A percentile compares a stretch with the other conserved stretches of the same genome.
Conservation (phyloP, 2,888 invertebrate genomes). For the Acleris holmiana region DNA sequence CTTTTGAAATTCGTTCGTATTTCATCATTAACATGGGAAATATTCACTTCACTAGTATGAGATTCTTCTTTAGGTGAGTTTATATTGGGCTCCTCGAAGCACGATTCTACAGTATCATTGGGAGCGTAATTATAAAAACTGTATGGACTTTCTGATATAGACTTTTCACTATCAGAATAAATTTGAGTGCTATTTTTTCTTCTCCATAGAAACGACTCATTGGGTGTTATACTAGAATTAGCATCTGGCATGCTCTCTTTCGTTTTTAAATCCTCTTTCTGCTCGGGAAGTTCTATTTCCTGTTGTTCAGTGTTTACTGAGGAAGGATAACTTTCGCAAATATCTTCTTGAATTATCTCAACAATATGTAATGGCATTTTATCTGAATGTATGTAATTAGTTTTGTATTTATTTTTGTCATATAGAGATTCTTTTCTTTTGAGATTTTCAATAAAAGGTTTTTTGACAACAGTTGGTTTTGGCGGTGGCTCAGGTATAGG, state of each 20-base stretch:
- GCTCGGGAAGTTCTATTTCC: slow-evolving; percentile 36
- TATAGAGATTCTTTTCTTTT: slow-evolving; percentile 71
- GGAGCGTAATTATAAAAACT: slow-evolving; percentile 63
- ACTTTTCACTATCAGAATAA: slow-evolving; percentile 70
- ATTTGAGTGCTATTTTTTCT: slow-evolving; percentile 74
- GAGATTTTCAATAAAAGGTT: slow-evolving; percentile 44
- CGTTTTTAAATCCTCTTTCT: slow-evolving; percentile 40
- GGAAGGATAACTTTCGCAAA: slow-evolving; percentile 52
- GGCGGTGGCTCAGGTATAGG: slow-evolving; percentile 50
- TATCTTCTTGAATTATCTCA: slow-evolving; percentile 78
- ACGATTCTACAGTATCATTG: slow-evolving; percentile 54
- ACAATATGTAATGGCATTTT: slow-evolving; percentile 73
- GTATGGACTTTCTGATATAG: slow-evolving; percentile 64
- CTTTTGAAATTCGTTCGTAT: slow-evolving; percentile 43
- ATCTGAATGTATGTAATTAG: slow-evolving; percentile 76
- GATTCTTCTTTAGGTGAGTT: slow-evolving; percentile 57
- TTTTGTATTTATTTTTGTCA: slow-evolving; percentile 75
- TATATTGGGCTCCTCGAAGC: slow-evolving; percentile 51
- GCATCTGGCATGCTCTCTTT: slow-evolving; percentile 60
- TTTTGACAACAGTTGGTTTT: slow-evolving; percentile 48
- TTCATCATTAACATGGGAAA: slow-evolving; percentile 55
- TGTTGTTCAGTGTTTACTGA: slow-evolving; percentile 39
- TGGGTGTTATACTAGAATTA: slow-evolving; percentile 80
- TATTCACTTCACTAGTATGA: slow-evolving; percentile 46
- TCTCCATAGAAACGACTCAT: slow-evolving; percentile 87